Evolutionary conservation across 2,797 vertebrate genomes (phyloP).

Genomic region (Notamacropus eugenii): DNA sequence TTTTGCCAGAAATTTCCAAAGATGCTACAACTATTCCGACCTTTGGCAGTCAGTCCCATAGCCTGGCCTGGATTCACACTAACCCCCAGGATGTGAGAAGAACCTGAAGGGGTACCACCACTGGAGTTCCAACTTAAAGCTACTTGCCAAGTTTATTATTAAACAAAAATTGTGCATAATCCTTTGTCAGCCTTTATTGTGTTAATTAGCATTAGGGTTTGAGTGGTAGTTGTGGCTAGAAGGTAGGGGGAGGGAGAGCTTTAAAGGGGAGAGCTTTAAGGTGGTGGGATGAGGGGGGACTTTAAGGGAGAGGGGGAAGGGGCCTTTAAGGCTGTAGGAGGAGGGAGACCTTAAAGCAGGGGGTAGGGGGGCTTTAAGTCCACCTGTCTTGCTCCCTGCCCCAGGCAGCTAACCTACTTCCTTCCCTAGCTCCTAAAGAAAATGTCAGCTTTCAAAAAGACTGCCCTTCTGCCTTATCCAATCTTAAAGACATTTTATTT

Average conservation of each 20-base stretch:
- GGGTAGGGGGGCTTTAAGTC: constrained; percentile 15
- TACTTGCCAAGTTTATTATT: constrained; percentile 50
- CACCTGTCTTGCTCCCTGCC: constrained; percentile 78
- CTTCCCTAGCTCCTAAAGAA: constrained; percentile 76
- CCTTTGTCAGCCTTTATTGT: constrained; percentile 82
- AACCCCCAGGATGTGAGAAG: constrained; percentile 73
- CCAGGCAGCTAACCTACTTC: constrained; percentile 71
- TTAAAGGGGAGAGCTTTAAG: too few relatives aligned
- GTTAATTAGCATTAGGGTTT: constrained; percentile 80
- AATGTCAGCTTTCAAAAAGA: constrained; percentile 77
- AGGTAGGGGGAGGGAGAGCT: neutral
- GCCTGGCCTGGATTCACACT: constrained; percentile 76
- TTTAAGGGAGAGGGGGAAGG: too few relatives aligned
- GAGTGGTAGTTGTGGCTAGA: neutral
- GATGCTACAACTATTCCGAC: constrained; percentile 46
- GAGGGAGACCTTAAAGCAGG: too few relatives aligned
- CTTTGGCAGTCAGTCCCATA: constrained; percentile 73
- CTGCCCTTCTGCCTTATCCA: constrained; percentile 77
- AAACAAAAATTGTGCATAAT: constrained; percentile 83
- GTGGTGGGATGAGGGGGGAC: too few relatives aligned
- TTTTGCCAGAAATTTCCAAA: constrained; percentile 76
- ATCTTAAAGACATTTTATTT: constrained; percentile 81
- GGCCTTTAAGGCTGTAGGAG: too few relatives aligned
- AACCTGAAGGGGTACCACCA: too few relatives aligned
- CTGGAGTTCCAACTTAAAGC: neutral